Conservation (phyloP, 2,797 vertebrate genomes). For the Nasua narica region DNA sequence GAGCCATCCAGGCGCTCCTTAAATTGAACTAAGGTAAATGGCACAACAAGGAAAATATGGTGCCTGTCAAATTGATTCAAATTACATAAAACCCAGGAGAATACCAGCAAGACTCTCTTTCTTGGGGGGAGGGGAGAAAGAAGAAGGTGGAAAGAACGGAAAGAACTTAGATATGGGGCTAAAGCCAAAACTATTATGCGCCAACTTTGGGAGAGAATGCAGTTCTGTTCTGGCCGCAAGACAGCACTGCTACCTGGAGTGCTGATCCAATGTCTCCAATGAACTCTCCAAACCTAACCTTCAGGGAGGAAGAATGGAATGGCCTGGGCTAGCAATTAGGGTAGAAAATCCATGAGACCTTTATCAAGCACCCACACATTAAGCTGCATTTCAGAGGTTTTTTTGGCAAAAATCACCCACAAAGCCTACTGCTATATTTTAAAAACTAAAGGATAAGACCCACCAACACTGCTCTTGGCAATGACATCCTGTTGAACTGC, state of each 20-base stretch:
- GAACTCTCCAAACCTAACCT: background rate
- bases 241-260: conserved; percentile 25
- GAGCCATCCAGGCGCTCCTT: background rate
- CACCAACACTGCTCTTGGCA: background rate
- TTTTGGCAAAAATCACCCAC: background rate
- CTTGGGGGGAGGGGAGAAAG: background rate
- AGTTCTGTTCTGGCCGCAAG: background rate
- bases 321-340: conserved; percentile 5
- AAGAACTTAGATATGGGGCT: background rate
- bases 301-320: conserved; percentile 12
- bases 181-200: conserved; percentile 8
- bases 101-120: conserved; percentile 11
- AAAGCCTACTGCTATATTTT: background rate
- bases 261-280: conserved; percentile 33
- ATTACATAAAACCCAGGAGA: conserved; percentile 19
- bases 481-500: background rate
- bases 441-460: background rate
- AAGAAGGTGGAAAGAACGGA: background rate
- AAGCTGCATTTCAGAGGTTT: background rate
- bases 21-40: conserved; percentile 16
- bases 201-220: conserved; percentile 35
- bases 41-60: conserved; percentile 20
- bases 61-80: conserved; percentile 10
- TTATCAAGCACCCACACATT: background rate
- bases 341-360: background rate